Evolutionary conservation across 2,113 vertebrate genomes (phyloP).

Genomic region (Blennius ocellaris): DNA sequence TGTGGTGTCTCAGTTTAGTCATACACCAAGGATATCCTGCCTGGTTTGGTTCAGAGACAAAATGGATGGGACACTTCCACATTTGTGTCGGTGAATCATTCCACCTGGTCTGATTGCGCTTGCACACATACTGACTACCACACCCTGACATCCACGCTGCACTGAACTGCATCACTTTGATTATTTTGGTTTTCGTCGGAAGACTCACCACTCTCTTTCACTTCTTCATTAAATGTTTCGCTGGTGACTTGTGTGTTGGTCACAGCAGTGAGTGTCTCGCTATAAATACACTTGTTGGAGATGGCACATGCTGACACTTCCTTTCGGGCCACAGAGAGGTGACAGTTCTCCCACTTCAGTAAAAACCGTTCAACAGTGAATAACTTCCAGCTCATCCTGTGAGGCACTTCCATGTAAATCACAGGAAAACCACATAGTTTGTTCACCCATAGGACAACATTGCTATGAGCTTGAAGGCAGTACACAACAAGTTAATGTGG

Average conservation of each 20-base stretch:
- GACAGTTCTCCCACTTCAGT: slow-evolving; percentile 51
- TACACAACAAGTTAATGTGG: too few relatives aligned
- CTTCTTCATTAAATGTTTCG: slow-evolving; percentile 40
- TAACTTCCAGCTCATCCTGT: too few relatives aligned
- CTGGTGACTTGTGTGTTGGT: slow-evolving; percentile 47
- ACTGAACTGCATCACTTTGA: slow-evolving; percentile 14
- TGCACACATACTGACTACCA: slow-evolving; percentile 58
- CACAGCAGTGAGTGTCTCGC: slow-evolving; percentile 21
- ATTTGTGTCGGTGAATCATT: slow-evolving; percentile 54
- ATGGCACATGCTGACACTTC: slow-evolving; percentile 30
- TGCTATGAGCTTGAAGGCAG: too few relatives aligned
- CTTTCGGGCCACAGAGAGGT: slow-evolving; percentile 18
- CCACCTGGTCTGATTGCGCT: slow-evolving; percentile 38
- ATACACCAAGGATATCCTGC: slow-evolving; percentile 63
- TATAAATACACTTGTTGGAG: slow-evolving; percentile 2
- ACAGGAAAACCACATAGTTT: too few relatives aligned
- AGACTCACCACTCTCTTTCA: slow-evolving; percentile 43
- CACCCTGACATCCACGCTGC: slow-evolving; percentile 47
- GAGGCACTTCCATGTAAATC: too few relatives aligned
- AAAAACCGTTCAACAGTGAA: background rate
- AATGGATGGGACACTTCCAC: slow-evolving; percentile 14
- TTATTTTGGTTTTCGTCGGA: slow-evolving; percentile 44
- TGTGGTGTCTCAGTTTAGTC: slow-evolving; percentile 57
- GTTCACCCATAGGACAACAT: too few relatives aligned
- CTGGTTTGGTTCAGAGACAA: slow-evolving; percentile 30